These are phyloP conservation scores for Staurois parvus DNA, from an alignment of 2,797 vertebrate species.

Conservation along the genomic window DNA sequence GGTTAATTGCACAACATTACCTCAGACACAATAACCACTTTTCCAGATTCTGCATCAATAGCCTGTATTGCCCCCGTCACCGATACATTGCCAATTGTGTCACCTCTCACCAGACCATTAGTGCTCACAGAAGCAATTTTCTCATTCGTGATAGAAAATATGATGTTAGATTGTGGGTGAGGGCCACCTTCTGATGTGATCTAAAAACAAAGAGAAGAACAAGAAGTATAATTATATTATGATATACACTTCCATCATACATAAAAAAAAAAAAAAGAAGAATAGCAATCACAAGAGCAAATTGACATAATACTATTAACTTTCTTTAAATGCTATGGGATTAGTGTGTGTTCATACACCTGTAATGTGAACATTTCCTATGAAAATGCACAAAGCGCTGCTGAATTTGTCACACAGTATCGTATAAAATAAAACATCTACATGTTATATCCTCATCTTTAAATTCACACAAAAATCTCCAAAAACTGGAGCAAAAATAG, in stretches of 20 bases:
- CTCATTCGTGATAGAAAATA: slow-evolving; percentile 84
- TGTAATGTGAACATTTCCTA: too few relatives aligned
- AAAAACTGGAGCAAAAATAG: too few relatives aligned
- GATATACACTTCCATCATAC: background rate
- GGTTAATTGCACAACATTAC: slow-evolving; percentile 66
- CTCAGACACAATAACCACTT: slow-evolving; percentile 88
- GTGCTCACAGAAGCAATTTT: slow-evolving; percentile 81
- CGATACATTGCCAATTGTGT: slow-evolving; percentile 81
- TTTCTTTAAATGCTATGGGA: too few relatives aligned
- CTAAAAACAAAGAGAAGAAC: slow-evolving; percentile 73
- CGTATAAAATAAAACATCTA: too few relatives aligned
- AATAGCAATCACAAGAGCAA: too few relatives aligned
- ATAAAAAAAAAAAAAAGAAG: too few relatives aligned
- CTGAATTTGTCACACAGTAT: too few relatives aligned
- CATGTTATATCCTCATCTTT: too few relatives aligned
- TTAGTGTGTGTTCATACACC: too few relatives aligned
- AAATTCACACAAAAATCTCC: too few relatives aligned
- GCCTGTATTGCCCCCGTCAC: slow-evolving; percentile 90
- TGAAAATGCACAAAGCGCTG: too few relatives aligned
- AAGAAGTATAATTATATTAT: background rate
- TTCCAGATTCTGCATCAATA: slow-evolving; percentile 89
- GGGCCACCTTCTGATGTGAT: slow-evolving; percentile 96
- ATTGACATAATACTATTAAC: too few relatives aligned
- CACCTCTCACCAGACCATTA: slow-evolving; percentile 82
- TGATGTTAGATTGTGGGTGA: slow-evolving; percentile 94